Conservation (phyloP, 2,797 vertebrate species). For the Cetoscarus ocellatus region DNA sequence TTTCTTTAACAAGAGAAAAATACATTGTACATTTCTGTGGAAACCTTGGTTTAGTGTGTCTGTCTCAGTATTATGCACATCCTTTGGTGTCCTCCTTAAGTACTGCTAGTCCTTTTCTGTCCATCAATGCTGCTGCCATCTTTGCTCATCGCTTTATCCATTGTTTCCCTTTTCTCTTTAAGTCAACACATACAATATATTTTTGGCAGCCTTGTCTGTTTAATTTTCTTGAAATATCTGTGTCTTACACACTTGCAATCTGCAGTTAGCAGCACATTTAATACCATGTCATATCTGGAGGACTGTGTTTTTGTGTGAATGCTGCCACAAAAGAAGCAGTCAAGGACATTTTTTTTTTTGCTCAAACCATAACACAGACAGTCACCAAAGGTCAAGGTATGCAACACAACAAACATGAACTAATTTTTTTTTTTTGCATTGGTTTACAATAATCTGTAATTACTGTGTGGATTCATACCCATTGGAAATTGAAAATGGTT, state of each 20-base stretch:
- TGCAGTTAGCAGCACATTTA: neutral
- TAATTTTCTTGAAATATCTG: neutral
- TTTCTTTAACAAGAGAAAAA: neutral
- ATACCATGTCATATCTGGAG: conserved; percentile 8
- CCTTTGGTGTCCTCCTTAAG: conserved; percentile 12
- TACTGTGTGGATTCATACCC: neutral
- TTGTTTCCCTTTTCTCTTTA: neutral
- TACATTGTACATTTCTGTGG: conserved; percentile 1
- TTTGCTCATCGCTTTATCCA: neutral
- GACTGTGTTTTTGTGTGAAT: conserved; percentile 5
- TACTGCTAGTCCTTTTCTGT: conserved; percentile 33
- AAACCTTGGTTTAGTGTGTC: conserved; percentile 13
- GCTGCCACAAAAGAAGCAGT: neutral
- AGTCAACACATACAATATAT: neutral
- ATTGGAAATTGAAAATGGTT: too few relatives aligned
- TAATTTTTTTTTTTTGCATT: neutral
- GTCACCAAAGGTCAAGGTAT: neutral
- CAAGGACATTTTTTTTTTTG: conserved; percentile 1
- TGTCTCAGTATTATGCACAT: conserved; percentile 29
- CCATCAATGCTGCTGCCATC: conserved; percentile 11
- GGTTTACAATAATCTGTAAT: neutral
- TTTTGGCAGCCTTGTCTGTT: too few relatives aligned
- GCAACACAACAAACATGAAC: neutral
- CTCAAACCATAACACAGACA: neutral
- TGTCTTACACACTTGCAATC: neutral